phyloP scores from a whole-genome alignment of 1,140 invertebrate genomes.

The Trypoxylus dichotomus region DNA sequence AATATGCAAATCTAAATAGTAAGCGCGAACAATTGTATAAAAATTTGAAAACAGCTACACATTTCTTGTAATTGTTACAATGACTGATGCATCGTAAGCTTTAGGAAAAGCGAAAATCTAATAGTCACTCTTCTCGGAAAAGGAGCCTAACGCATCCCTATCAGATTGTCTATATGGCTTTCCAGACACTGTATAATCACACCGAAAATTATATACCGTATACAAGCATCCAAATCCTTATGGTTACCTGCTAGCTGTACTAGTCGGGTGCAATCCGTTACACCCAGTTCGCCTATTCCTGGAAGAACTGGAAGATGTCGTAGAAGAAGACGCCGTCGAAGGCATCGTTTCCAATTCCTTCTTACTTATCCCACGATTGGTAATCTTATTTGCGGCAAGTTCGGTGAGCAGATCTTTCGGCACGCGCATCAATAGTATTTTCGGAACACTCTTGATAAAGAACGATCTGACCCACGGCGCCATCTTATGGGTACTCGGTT shows the following conservation, averaged over 20 bases:
- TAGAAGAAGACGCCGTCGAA: constrained; percentile 69
- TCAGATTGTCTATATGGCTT: too few relatives aligned
- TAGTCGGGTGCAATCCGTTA: constrained; percentile 75
- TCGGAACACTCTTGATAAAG: constrained; percentile 85
- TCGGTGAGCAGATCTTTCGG: constrained; percentile 79
- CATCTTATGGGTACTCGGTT: constrained; percentile 98
- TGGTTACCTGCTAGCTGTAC: constrained; percentile 62
- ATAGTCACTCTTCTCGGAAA: too few relatives aligned
- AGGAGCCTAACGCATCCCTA: too few relatives aligned
- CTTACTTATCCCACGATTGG: constrained; percentile 58
- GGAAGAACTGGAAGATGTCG: constrained; percentile 62
- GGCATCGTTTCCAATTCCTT: constrained; percentile 64
- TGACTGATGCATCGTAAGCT: too few relatives aligned
- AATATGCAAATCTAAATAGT: too few relatives aligned
- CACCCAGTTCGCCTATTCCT: constrained; percentile 63
- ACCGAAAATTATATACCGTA: too few relatives aligned
- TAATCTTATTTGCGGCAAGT: constrained; percentile 76
- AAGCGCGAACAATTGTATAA: too few relatives aligned
- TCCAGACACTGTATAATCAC: too few relatives aligned
- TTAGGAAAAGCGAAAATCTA: too few relatives aligned
- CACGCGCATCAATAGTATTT: constrained; percentile 81
- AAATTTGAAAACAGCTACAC: too few relatives aligned
- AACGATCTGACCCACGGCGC: constrained; percentile 86
- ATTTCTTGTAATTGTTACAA: too few relatives aligned
- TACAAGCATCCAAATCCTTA: too few relatives aligned